A percentile compares a stretch with the other conserved stretches of the same genome.
phyloP scores from a whole-genome alignment of 2,113 vertebrate species.

The Pseudorectes ferrugineus region DNA sequence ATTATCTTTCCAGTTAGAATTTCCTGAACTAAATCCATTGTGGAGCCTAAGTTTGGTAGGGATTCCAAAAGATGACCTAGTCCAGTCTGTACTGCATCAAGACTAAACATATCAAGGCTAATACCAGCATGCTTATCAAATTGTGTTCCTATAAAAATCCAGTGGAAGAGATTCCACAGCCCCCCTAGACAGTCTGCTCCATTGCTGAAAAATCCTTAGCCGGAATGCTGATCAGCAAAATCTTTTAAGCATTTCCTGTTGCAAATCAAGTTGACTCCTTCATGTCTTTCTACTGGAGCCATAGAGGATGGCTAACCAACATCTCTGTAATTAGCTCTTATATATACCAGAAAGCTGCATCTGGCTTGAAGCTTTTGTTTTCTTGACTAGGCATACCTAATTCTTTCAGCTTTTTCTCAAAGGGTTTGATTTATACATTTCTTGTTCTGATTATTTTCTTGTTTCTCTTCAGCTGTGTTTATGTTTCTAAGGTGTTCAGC shows the following conservation, averaged over 20 bases:
- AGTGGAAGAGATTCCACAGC: not conserved
- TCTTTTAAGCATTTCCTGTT: not conserved
- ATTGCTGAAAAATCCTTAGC: not conserved
- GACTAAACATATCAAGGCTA: not conserved
- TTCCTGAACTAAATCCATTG: not conserved
- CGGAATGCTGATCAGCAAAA: not conserved
- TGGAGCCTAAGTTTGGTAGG: not conserved
- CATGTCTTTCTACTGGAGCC: not conserved
- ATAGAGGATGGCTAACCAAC: not conserved
- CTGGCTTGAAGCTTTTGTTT: not conserved
- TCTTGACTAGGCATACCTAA: not conserved
- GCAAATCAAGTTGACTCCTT: not conserved
- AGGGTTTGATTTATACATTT: not conserved
- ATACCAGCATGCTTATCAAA: not conserved
- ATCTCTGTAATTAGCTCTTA: not conserved
- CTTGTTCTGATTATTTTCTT: not conserved
- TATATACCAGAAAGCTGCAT: not conserved
- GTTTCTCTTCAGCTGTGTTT: not conserved
- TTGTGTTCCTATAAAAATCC: not conserved
- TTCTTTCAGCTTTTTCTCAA: not conserved
- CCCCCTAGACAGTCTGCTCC: not conserved
- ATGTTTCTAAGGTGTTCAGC: not conserved
- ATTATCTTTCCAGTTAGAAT: not conserved
- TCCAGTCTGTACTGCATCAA: not conserved
- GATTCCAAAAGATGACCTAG: not conserved